Evolutionary conservation across 53 echinoderm and acorn worm genomes (phyloP), one percentile per base, ranked within the genome.

Genomic region (Actinopyga echinites): DNA sequence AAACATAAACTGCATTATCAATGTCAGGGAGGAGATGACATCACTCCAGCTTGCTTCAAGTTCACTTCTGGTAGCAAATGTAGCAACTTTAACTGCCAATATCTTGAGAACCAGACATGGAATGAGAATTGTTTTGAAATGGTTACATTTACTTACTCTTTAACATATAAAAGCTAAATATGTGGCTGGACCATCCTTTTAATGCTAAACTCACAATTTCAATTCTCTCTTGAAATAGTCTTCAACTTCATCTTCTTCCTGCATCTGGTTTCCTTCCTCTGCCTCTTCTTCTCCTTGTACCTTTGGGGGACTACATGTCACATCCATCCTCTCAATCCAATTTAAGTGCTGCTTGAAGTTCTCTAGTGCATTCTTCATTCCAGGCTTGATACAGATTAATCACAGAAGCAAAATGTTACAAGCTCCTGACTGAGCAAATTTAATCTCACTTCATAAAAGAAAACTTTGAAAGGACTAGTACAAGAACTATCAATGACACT

Each of bases 141-240:
- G n/a, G n/a, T n/a, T n/a, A n/a, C n/a, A n/a, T n/a, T n/a, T n/a
- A n/a, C n/a, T n/a, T n/a, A n/a, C n/a, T n/a, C n/a, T n/a, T n/a
- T n/a, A n/a, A n/a, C n/a, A n/a, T n/a, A n/a, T n/a, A n/a, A n/a
- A n/a, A n/a, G n/a, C n/a, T n/a, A n/a, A n/a, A n/a, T n/a, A n/a
- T n/a, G n/a, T n/a, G n/a, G n/a, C n/a, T n/a, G n/a, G n/a, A n/a
- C n/a, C n/a, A n/a, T n/a, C n/a, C n/a, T n/a, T n/a, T n/a, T n/a
- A n/a, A n/a, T n/a, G n/a, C n/a, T n/a, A n/a, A 12, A 93, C 95
- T 95, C 74, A 95, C 95, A 95, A 93, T 84, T 66, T 93, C 68
- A 95, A 65, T 82, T 95, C 95, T 79, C 95, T 83, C 69, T 91
- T 89, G 80, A 95, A 95, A 79, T 95, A 93, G 49, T 49, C 49